phyloP scores from a whole-genome alignment of 2,888 invertebrate genomes.

The Callyntrura sp. region DNA sequence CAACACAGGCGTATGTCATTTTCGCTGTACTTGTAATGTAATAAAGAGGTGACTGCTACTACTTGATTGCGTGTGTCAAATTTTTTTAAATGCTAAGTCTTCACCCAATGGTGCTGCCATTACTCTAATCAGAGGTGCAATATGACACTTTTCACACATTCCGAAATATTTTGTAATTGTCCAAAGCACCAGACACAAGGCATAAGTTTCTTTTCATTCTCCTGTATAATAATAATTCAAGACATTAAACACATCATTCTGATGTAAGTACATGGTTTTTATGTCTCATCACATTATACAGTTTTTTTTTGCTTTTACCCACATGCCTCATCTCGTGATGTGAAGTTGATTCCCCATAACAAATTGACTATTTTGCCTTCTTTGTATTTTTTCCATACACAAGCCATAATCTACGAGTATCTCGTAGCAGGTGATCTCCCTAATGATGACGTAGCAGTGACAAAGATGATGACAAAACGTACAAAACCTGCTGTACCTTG shows the following conservation, averaged over 20 bases:
- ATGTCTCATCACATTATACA: not conserved
- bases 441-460: constrained; percentile 54
- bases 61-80: not conserved
- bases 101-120: not conserved
- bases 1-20: not conserved
- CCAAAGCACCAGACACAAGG: not conserved
- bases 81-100: not conserved
- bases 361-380: constrained; percentile 33
- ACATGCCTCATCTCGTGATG: not conserved
- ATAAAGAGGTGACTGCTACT: not conserved
- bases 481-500: constrained; percentile 52
- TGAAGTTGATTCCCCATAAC: constrained; percentile 35
- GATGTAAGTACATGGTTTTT: constrained; percentile 5
- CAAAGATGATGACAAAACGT: constrained; percentile 57
- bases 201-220: not conserved
- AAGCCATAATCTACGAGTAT: constrained; percentile 20
- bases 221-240: not conserved
- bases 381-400: constrained; percentile 30
- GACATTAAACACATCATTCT: constrained; percentile 10
- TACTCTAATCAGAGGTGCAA: not conserved
- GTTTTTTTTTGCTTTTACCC: constrained; percentile 24
- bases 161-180: not conserved
- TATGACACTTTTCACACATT: constrained; percentile 43
- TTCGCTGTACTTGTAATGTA: not conserved
- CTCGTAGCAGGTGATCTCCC: constrained; percentile 63